Base-by-base conservation (phyloP, 2,797 vertebrate species). In the Gymnocypris eckloni region DNA sequence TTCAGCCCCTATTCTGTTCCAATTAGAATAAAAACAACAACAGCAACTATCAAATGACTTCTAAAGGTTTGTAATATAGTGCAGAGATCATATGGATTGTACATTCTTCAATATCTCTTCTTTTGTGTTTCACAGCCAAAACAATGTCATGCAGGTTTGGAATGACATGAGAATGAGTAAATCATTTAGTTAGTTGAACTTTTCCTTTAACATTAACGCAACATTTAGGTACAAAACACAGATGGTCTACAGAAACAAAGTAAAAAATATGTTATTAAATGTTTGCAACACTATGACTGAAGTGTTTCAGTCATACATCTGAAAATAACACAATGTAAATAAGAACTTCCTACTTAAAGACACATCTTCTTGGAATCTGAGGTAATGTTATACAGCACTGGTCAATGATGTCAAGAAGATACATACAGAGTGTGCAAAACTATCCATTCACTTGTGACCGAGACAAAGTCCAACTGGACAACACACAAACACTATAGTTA, bases 381-480 rank as follows among this genome's bases (percentile, higher is more conserved):
- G 8, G 20, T 33, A 76, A 48, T 52, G 20, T 59, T 76, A 61
- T 61, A 41, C 22, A 39, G 28, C 15, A 28, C 10, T 54, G 61
- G 22, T 25, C 41, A 73, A 43, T 48, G 16, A n/a, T 73, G 52
- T 64, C 56, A 64, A 76, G 59, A 28, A 18, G 59, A 84, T 16
- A 4, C 39, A 66, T 28, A 12, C 6, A 59, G 54, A 18, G 43
- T 6, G 2, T 76, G 50, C 45, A 67, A 39, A 77, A 41, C 28
- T 37, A 77, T 67, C 73, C 25, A 50, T 64, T 73, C 70, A 69
- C 61, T 84, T 16, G 15, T n/a, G 28, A 50, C 71, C 4, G 28
- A 66, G 59, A 67, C 64, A 78, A 84, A 78, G 83, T 85, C 83
- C 76, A 79, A 79, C 64, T 7, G 39, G 52, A 25, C 66, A 48